Base-by-base conservation (phyloP, 2,888 invertebrate genomes). In the Melinopterus prodromus region DNA sequence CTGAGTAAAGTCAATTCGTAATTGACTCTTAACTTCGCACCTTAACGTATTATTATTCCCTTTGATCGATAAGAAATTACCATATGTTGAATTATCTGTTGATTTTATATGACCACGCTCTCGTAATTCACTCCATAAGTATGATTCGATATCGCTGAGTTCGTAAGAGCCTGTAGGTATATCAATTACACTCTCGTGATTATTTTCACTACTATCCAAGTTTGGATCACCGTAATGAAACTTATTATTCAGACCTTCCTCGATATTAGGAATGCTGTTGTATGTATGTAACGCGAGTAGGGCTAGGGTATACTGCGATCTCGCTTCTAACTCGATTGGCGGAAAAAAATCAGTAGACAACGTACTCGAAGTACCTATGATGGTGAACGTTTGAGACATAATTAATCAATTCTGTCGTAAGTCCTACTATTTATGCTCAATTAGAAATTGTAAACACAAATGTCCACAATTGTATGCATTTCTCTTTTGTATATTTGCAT, bases 191-290 rank as follows among this genome's bases (percentile, higher is more conserved):
- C 84, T 78, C 69, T 83, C 74, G 53, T 53, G 53, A 53, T 9
- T 53, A 7, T 53, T 77, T 81, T 81, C 6, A 70, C 16, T 12
- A 12, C 36, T 53, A 53, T 53, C 53, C 53, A 53, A 53, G 7
- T 53, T 53, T 9, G 53, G 53, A 6, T 76, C 16, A 70, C 15
- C 69, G 76, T 83, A 82, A 79, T 85, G 83, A 82, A 88, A 86
- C 79, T n/a, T n/a, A 4, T 84, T 85, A 81, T 87, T 87, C 80
- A 87, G 86, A 70, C 80, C 82, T 69, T 82, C 81, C 82, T 88
- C 86, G 1, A 88, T 83, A 82, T 88, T 88, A 1, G 86, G 86
- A 78, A 88, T 86, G 6, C 85, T 83, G 80, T 86, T 85, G 77
- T 85, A 87, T 14, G 86, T 85, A 71, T 85, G 79, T 26, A 87